phyloP scores from a whole-genome alignment of 2,113 vertebrate genomes.

The Argyrosomus japonicus region DNA sequence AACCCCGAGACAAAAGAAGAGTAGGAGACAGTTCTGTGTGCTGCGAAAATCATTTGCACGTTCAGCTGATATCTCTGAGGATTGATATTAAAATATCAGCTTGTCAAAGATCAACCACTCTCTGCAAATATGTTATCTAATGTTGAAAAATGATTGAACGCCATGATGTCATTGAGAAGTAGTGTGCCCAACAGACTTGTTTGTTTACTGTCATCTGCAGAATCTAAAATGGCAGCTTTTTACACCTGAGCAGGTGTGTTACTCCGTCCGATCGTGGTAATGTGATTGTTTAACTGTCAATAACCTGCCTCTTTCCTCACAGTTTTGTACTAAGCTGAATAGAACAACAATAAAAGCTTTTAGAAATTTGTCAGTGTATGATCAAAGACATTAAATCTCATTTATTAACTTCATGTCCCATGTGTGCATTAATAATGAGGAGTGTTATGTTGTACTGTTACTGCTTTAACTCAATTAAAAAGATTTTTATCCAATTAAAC shows the following conservation, averaged over 20 bases:
- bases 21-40: slow-evolving; percentile 32
- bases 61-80: background rate
- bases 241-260: background rate
- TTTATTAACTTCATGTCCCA: background rate
- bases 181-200: background rate
- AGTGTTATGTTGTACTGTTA: background rate
- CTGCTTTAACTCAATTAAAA: background rate
- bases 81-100: background rate
- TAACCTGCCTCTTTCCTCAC: background rate
- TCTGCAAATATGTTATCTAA: background rate
- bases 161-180: background rate
- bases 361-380: background rate
- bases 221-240: background rate
- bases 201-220: background rate
- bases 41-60: background rate
- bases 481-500: background rate
- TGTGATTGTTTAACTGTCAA: background rate
- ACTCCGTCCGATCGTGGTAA: background rate
- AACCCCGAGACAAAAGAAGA: slow-evolving; percentile 82
- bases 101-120: background rate
- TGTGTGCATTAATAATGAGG: background rate
- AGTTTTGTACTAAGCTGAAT: no score
- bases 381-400: background rate
- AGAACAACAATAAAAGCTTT: background rate
- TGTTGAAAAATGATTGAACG: background rate